These are phyloP conservation scores for Neoarius graeffei DNA, from an alignment of 2,113 vertebrate genomes.

Conservation along the genomic window DNA sequence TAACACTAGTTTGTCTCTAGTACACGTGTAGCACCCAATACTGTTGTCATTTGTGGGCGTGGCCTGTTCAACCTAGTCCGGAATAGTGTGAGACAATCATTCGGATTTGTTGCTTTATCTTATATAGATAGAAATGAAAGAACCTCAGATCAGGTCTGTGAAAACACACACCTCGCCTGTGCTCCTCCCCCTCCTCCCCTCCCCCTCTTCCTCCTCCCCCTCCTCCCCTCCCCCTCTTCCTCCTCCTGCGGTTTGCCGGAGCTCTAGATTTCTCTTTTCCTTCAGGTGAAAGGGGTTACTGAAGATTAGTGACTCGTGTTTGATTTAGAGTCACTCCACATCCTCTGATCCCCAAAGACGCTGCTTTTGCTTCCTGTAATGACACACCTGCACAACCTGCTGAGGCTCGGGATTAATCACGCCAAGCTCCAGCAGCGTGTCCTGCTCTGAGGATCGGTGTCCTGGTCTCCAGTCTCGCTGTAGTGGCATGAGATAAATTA, in stretches of 20 bases:
- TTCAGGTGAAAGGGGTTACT: not conserved
- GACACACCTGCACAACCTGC: constrained; percentile 12
- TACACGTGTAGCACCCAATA: not conserved
- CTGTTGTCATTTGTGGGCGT: not conserved
- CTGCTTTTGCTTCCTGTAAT: constrained; percentile 19
- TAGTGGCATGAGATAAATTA: not conserved
- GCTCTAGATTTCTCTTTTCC: no score
- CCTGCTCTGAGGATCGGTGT: not conserved
- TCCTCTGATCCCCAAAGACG: constrained; percentile 27
- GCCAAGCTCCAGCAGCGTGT: not conserved
- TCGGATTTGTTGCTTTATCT: not conserved
- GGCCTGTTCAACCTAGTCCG: not conserved
- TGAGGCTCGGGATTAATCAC: constrained; percentile 10
- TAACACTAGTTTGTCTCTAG: not conserved
- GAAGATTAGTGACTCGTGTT: not conserved
- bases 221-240: no score
- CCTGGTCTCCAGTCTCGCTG: not conserved
- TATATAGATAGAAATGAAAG: not conserved
- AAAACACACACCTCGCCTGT: not conserved
- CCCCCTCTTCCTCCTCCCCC: not conserved
- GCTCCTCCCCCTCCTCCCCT: not conserved
- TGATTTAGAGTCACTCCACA: constrained; percentile 22
- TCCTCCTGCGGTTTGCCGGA: not conserved
- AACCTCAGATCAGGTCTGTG: not conserved
- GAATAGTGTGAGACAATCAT: not conserved